phyloP scores from a whole-genome alignment of 1,140 invertebrate species.

The Lerema accius region DNA sequence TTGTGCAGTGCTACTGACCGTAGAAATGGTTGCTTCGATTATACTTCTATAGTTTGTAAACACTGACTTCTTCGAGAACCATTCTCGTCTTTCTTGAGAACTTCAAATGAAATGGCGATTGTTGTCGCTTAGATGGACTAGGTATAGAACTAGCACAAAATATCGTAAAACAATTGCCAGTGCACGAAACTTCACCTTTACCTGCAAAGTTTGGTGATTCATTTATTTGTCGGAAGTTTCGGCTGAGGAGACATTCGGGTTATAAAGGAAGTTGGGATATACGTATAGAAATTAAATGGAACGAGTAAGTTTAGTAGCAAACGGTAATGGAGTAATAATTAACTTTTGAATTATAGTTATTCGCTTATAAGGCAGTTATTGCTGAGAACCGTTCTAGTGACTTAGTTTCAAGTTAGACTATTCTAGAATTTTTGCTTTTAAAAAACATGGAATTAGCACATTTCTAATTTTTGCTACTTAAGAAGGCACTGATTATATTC shows the following conservation, averaged over 20 bases:
- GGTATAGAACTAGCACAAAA: constrained; percentile 6
- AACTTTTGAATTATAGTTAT: background rate
- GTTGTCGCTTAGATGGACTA: constrained; percentile 13
- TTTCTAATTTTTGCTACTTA: no score
- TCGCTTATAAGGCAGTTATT: no score
- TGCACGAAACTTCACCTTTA: constrained; percentile 11
- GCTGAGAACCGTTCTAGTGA: no score
- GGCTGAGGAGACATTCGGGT: constrained; percentile 12
- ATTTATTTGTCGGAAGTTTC: constrained; percentile 15
- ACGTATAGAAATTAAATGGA: constrained; percentile 14
- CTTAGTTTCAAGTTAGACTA: no score
- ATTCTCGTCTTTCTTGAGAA: background rate
- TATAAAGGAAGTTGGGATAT: background rate
- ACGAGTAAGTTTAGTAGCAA: background rate
- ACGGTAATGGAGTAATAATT: background rate
- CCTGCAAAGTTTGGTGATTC: constrained; percentile 21
- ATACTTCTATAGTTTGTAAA: background rate
- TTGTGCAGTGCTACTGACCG: no score
- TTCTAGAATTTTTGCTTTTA: no score
- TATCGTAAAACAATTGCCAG: constrained; percentile 17
- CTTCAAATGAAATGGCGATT: constrained; percentile 1
- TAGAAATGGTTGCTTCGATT: background rate
- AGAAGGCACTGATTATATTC: no score
- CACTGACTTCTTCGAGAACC: background rate
- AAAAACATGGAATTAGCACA: no score